Evolutionary conservation across 2,797 vertebrate species (phyloP).

Genomic region (Gymnothorax reevesii): DNA sequence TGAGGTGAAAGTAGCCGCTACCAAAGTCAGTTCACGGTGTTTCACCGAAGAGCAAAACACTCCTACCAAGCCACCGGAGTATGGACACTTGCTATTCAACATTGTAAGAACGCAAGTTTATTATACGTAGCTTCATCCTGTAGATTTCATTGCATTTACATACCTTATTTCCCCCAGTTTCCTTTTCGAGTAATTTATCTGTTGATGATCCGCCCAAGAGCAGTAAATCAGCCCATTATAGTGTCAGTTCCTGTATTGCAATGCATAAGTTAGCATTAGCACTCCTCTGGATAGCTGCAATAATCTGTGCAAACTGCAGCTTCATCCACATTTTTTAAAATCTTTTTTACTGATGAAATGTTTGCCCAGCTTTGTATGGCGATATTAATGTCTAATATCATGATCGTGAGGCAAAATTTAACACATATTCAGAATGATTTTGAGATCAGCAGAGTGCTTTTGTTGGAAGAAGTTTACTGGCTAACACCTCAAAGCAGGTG

Average conservation of each 20-base stretch:
- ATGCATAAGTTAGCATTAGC: neutral
- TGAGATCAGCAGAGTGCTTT: neutral
- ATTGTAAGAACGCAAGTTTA: neutral
- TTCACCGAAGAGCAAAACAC: neutral
- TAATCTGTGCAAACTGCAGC: neutral
- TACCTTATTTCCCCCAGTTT: neutral
- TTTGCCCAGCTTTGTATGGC: neutral
- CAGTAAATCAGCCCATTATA: neutral
- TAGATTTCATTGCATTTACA: neutral
- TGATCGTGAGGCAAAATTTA: neutral
- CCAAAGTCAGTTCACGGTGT: neutral
- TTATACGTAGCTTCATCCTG: neutral
- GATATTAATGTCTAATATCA: neutral
- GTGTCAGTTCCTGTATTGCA: neutral
- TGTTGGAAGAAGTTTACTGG: neutral
- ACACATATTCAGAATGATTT: neutral
- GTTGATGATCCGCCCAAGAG: neutral
- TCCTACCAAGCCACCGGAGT: neutral
- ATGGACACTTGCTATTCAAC: neutral
- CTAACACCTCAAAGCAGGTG: neutral
- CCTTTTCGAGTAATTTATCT: neutral
- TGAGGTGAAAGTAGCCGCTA: neutral
- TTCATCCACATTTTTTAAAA: neutral
- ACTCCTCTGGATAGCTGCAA: neutral
- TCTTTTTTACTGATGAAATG: neutral